Evolutionary conservation across 92 coral and sea anemone genomes (phyloP), one percentile per base, ranked within the genome.

Genomic region (Ricordea florida): DNA sequence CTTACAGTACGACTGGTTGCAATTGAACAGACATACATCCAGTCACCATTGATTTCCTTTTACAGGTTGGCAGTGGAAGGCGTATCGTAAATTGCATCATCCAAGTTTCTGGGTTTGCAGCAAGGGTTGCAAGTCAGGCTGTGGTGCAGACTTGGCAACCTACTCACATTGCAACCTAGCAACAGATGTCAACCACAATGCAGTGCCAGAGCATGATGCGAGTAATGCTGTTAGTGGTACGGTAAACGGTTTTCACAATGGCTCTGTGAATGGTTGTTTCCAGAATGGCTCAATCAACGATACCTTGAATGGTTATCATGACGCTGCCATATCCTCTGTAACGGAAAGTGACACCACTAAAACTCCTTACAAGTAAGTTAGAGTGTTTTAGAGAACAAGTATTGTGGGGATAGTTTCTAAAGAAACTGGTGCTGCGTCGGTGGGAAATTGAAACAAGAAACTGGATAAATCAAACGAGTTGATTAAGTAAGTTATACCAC

Each of bases 71-170:
- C 43, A 55, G 14, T 87, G 92, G 92, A 84, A 69, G 20, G 56
- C 68, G 27, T 87, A 58, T 31, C 87, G 92, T 10, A 21, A 81
- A 53, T 47, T 76, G 48, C 70, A 38, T 20, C 92, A 87, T 72
- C 92, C 92, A 2, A 74, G 75, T 6, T 87, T 87, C 62, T 87
- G 92, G 92, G 81, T 87, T 16, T 87, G 92, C 55, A 27, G 45
- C 57, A 62, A 81, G 37, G 58, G 57, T 50, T 87, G 92, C 69
- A 81, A 75, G 57, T 66, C 87, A 28, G 87, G 92, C 15, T 44
- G 92, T 15, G 92, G 92, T 15, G 67, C 63, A 6, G 84, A 81
- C 62, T 62, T 87, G 18, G 60, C 52, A 31, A 58, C 73, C 29
- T 81, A 87, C 75, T 87, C 92, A 21, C 87, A 87, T 61, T 87